Conservation (phyloP, 2,797 vertebrate species). For the Pempheris klunzingeri region DNA sequence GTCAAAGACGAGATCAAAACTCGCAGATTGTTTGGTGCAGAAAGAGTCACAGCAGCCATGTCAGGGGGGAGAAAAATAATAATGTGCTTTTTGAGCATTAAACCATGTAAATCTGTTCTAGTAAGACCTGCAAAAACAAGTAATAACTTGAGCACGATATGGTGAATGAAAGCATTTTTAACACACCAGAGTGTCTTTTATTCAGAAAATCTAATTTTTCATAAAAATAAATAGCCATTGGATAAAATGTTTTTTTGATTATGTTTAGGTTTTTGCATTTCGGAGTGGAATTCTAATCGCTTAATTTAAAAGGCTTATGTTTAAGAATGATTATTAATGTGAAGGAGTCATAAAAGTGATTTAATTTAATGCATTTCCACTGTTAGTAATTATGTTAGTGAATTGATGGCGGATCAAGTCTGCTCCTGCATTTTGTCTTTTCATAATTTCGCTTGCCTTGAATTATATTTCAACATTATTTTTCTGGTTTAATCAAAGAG, state of each 20-base stretch:
- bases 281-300: slow-evolving; percentile 11
- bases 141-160: too few species aligned
- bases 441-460: slow-evolving; percentile 4
- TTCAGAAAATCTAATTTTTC: neutral
- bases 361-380: slow-evolving; percentile 31
- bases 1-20: too few species aligned
- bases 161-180: neutral
- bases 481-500: slow-evolving; percentile 29
- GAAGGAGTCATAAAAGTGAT: slow-evolving; percentile 19
- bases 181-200: neutral
- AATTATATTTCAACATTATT: slow-evolving; percentile 5
- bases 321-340: slow-evolving; percentile 39
- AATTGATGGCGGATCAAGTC: slow-evolving; percentile 23
- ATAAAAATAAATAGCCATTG: neutral
- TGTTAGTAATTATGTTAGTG: slow-evolving; percentile 22
- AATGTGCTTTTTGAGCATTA: too few species aligned
- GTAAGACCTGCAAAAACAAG: too few species aligned
- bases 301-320: slow-evolving; percentile 31
- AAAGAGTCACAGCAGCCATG: too few species aligned
- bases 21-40: too few species aligned
- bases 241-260: slow-evolving; percentile 30
- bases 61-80: too few species aligned
- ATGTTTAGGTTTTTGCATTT: slow-evolving; percentile 35
- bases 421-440: slow-evolving; percentile 24
- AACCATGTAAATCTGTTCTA: too few species aligned